phyloP scores from a whole-genome alignment of 2,888 invertebrate species.

The Leptodirus hochenwartii region DNA sequence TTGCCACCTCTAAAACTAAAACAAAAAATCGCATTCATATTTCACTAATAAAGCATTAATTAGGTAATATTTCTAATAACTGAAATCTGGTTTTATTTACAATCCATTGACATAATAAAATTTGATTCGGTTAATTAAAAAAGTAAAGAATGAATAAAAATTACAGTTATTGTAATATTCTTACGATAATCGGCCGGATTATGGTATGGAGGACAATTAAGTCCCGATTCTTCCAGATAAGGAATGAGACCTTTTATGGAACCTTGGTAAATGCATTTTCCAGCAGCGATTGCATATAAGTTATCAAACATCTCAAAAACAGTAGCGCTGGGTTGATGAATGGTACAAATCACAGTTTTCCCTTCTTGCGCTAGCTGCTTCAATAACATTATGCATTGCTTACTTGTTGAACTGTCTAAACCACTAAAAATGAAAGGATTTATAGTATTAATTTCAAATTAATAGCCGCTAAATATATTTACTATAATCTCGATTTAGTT shows the following conservation, averaged over 20 bases:
- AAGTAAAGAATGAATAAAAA: slow-evolving; percentile 3
- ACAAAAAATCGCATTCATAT: slow-evolving; percentile 9
- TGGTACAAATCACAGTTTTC: slow-evolving; percentile 70
- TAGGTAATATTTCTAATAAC: no score
- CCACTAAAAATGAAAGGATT: slow-evolving; percentile 36
- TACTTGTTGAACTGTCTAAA: slow-evolving; percentile 63
- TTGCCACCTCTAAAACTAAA: slow-evolving; percentile 64
- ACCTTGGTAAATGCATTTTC: slow-evolving; percentile 66
- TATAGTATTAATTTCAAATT: background rate
- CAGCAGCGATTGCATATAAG: slow-evolving; percentile 65
- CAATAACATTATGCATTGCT: slow-evolving; percentile 62
- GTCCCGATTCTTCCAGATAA: slow-evolving; percentile 48
- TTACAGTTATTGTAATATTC: slow-evolving; percentile 4
- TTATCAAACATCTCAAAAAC: slow-evolving; percentile 80
- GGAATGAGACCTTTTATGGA: slow-evolving; percentile 56
- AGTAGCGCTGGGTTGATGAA: slow-evolving; percentile 81
- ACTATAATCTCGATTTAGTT: background rate
- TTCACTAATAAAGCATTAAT: background rate
- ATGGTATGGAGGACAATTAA: slow-evolving; percentile 73
- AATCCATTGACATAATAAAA: no score
- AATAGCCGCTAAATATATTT: slow-evolving; percentile 3
- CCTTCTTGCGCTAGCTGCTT: slow-evolving; percentile 70
- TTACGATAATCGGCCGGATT: slow-evolving; percentile 83
- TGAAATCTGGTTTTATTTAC: slow-evolving; percentile 5
- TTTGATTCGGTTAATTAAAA: no score